Conservation (phyloP, 2,888 invertebrate genomes). For the Sussaba pulchella region DNA sequence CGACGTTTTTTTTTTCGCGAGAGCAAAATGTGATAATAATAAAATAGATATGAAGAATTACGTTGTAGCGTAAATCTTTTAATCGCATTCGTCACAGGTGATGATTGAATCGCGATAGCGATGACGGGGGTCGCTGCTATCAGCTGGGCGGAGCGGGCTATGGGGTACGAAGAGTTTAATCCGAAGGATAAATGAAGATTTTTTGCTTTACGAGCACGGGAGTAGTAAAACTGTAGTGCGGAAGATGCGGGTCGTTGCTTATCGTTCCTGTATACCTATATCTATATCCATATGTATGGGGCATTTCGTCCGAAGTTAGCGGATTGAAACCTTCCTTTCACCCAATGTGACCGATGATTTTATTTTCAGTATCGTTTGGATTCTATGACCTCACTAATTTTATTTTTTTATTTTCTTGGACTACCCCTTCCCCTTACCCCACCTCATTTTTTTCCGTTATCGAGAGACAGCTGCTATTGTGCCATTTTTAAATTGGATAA, state of each 20-base stretch:
- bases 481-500: no score
- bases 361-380: no score
- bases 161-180: slow-evolving; percentile 37
- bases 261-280: not conserved
- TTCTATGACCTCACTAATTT: no score
- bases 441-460: no score
- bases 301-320: no score
- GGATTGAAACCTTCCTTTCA: no score
- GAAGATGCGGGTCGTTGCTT: slow-evolving; percentile 48
- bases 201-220: slow-evolving; percentile 50
- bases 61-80: not conserved
- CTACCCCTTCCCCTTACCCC: no score
- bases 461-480: no score
- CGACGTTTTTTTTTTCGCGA: not conserved
- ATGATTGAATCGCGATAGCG: slow-evolving; percentile 10
- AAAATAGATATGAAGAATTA: not conserved
- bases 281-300: no score
- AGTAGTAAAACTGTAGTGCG: slow-evolving; percentile 36
- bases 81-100: not conserved
- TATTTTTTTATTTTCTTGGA: no score
- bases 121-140: slow-evolving; percentile 9
- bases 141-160: not conserved
- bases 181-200: slow-evolving; percentile 48
- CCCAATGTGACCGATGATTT: no score
- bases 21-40: not conserved